phyloP scores from a whole-genome alignment of 2,888 invertebrate species.

The Synergus itoensis region DNA sequence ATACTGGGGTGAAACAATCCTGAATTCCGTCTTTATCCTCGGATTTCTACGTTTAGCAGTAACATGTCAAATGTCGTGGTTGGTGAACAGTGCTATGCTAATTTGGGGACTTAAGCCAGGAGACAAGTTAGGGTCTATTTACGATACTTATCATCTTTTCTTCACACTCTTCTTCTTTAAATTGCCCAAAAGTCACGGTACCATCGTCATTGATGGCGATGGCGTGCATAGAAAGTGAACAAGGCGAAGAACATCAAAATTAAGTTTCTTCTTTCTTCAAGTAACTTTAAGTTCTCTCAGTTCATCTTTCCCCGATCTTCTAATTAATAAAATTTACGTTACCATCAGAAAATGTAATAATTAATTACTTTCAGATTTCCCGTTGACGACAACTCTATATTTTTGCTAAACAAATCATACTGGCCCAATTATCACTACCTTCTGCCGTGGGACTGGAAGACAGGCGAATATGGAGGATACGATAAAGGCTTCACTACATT shows the following conservation, averaged over 20 bases:
- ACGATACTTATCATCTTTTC: slow-evolving; percentile 62
- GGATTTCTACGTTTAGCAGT: slow-evolving; percentile 85
- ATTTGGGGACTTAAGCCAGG: slow-evolving; percentile 86
- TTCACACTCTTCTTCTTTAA: slow-evolving; percentile 68
- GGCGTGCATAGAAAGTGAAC: slow-evolving; percentile 62
- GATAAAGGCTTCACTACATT: slow-evolving; percentile 83
- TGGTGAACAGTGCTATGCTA: slow-evolving; percentile 86
- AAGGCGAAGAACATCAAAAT: slow-evolving; percentile 32
- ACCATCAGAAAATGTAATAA: slow-evolving; percentile 1
- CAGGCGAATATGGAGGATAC: slow-evolving; percentile 90
- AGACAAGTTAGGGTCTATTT: slow-evolving; percentile 83
- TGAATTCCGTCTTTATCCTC: slow-evolving; percentile 82
- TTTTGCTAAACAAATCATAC: slow-evolving; percentile 86
- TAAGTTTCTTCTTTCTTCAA: background rate
- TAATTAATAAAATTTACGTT: too few species aligned
- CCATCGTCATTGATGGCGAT: slow-evolving; percentile 64
- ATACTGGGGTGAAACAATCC: slow-evolving; percentile 87
- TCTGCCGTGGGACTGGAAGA: slow-evolving; percentile 88
- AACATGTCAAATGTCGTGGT: slow-evolving; percentile 83
- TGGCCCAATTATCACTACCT: slow-evolving; percentile 92
- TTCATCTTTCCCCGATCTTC: too few species aligned
- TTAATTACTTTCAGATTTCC: slow-evolving; percentile 80
- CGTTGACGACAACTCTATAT: slow-evolving; percentile 86
- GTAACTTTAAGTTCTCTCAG: too few species aligned
- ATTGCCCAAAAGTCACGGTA: slow-evolving; percentile 71